These are phyloP conservation scores for Rhamphomyia laevipes DNA, from an alignment of 2,888 invertebrate genomes.

Conservation along the genomic window DNA sequence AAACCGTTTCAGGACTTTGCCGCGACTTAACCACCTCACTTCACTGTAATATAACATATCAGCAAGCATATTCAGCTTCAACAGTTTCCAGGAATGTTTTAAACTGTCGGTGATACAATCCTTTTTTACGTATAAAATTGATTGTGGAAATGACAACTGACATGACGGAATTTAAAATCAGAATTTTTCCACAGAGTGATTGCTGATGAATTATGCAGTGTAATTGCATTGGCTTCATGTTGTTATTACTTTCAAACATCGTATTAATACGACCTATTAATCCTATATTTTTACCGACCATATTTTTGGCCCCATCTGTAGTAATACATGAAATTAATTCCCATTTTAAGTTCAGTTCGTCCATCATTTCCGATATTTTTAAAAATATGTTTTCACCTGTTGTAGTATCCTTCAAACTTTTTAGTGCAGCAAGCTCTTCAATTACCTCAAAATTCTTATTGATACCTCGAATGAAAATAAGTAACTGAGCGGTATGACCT, in stretches of 20 bases:
- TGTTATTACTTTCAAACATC: not conserved
- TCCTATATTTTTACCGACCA: not conserved
- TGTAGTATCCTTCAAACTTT: slow-evolving; percentile 1
- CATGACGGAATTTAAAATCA: not conserved
- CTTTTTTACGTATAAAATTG: not conserved
- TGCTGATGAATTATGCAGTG: slow-evolving; percentile 2
- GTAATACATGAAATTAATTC: not conserved
- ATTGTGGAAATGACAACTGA: not conserved
- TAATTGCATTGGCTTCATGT: not conserved
- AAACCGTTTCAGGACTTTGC: not conserved
- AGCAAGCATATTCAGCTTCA: not conserved
- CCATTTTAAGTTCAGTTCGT: not conserved
- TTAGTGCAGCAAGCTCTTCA: not conserved
- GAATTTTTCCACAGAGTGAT: not conserved
- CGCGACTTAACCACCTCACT: not conserved
- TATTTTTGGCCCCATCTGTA: not conserved
- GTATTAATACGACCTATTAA: not conserved
- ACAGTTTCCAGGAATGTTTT: not conserved
- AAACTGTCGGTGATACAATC: slow-evolving; percentile 1
- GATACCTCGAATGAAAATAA: too few species aligned
- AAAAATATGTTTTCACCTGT: slow-evolving; percentile 1
- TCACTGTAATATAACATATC: not conserved
- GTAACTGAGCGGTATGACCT: too few species aligned
- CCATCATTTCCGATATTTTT: not conserved
- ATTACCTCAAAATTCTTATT: not conserved